These are phyloP conservation scores for Temnothorax longispinosus DNA, from an alignment of 1,140 invertebrate genomes.

Conservation along the genomic window DNA sequence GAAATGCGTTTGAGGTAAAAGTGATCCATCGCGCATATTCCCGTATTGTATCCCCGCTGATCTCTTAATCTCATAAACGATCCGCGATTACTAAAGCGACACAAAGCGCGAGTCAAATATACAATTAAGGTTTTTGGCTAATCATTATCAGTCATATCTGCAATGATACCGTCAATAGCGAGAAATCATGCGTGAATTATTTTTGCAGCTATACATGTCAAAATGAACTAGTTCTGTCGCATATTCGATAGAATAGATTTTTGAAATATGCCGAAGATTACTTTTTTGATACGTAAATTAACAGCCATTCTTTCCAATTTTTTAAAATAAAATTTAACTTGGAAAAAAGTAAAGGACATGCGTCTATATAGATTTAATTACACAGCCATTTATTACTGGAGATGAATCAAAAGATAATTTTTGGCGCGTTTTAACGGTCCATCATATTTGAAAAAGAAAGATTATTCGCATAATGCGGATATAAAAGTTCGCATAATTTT, in stretches of 20 bases:
- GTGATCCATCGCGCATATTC: background rate
- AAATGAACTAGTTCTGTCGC: background rate
- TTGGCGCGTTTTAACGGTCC: background rate
- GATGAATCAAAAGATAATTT: background rate
- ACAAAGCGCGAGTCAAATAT: background rate
- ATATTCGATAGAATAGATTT: background rate
- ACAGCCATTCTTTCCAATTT: background rate
- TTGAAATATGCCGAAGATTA: background rate
- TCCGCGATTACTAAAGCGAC: background rate
- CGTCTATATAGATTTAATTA: background rate
- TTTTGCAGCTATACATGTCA: background rate
- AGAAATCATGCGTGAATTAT: background rate
- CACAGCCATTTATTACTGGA: background rate
- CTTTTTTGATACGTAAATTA: background rate
- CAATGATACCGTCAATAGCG: background rate
- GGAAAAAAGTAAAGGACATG: background rate
- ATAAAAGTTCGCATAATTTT: constrained; percentile 9
- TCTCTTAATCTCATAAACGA: constrained; percentile 4
- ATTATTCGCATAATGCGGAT: background rate
- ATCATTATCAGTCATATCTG: background rate
- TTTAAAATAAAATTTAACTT: background rate
- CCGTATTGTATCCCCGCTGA: background rate
- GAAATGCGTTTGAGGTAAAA: background rate
- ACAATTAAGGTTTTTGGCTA: background rate
- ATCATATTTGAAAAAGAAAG: background rate